Percentiles rank a stretch among this genome's conserved stretches.
phyloP scores from a whole-genome alignment of 2,113 vertebrate genomes.

The Rhabdomys dilectus region DNA sequence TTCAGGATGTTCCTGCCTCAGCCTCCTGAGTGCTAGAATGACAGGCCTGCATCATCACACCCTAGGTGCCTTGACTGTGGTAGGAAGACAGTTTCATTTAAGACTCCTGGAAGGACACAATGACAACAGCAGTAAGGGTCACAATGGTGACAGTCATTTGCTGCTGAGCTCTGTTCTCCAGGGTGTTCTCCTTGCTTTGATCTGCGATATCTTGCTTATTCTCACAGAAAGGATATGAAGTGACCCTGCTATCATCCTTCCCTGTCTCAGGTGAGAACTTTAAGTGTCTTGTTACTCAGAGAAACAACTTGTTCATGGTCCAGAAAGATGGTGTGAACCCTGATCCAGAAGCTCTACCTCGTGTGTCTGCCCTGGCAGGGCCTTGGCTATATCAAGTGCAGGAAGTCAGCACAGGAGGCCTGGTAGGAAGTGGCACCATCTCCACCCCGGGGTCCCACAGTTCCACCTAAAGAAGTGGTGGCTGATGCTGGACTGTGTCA shows the following conservation, averaged over 20 bases:
- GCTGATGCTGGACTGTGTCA: neutral
- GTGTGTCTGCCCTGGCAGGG: neutral
- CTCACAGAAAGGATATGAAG: neutral
- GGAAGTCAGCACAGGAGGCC: neutral
- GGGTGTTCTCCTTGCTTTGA: too few relatives aligned
- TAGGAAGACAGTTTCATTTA: neutral
- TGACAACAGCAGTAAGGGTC: neutral
- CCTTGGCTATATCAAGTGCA: neutral
- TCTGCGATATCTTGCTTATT: neutral
- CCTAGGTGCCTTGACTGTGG: neutral
- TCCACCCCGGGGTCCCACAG: neutral
- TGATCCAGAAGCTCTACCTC: neutral
- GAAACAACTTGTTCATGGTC: neutral
- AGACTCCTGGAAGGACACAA: neutral
- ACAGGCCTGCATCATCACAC: too few relatives aligned
- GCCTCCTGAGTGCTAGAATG: neutral
- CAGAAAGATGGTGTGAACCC: neutral
- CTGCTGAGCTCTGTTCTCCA: neutral
- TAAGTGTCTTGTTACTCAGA: neutral
- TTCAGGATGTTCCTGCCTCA: neutral
- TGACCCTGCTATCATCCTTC: too few relatives aligned
- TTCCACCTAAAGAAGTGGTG: neutral
- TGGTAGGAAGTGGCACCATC: accelerated
- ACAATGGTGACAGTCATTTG: neutral
- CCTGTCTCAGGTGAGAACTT: neutral